Percentiles rank a stretch among this genome's conserved stretches.
Evolutionary conservation across 1,140 invertebrate species (phyloP).

Genomic region (Rhagoletis zephyria): DNA sequence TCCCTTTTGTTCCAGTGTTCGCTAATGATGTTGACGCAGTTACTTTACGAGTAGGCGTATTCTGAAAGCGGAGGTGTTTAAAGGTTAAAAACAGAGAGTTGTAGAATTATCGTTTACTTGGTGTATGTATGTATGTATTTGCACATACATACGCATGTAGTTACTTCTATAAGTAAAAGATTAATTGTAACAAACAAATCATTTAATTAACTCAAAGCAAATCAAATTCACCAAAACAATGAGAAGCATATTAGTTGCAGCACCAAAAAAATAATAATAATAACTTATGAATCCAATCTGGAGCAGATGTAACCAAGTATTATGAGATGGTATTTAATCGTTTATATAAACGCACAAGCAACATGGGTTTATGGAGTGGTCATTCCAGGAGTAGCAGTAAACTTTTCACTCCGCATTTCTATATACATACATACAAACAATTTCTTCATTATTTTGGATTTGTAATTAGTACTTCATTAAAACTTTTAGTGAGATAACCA

Average conservation of each 20-base stretch:
- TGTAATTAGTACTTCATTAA: not conserved
- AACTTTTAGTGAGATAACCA: not conserved
- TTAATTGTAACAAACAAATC: no score
- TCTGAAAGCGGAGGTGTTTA: not conserved
- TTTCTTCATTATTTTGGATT: not conserved
- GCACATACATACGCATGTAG: no score
- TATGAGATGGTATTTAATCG: not conserved
- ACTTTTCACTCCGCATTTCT: no score
- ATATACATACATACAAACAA: no score
- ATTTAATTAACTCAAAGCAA: not conserved
- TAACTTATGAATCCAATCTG: not conserved
- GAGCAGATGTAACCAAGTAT: not conserved
- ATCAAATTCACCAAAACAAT: not conserved
- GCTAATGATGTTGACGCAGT: slow-evolving; percentile 56
- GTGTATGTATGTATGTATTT: no score
- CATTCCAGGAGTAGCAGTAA: no score
- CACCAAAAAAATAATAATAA: not conserved
- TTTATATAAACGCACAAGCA: no score
- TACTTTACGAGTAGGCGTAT: slow-evolving; percentile 63
- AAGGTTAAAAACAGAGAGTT: slow-evolving; percentile 4
- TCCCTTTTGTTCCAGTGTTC: slow-evolving; percentile 57
- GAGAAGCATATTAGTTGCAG: not conserved
- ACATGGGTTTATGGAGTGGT: no score
- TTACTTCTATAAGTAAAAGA: no score
- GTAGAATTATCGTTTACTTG: no score